phyloP scores from a whole-genome alignment of 92 coral and sea anemone genomes.

The Anthopleura xanthogrammica region DNA sequence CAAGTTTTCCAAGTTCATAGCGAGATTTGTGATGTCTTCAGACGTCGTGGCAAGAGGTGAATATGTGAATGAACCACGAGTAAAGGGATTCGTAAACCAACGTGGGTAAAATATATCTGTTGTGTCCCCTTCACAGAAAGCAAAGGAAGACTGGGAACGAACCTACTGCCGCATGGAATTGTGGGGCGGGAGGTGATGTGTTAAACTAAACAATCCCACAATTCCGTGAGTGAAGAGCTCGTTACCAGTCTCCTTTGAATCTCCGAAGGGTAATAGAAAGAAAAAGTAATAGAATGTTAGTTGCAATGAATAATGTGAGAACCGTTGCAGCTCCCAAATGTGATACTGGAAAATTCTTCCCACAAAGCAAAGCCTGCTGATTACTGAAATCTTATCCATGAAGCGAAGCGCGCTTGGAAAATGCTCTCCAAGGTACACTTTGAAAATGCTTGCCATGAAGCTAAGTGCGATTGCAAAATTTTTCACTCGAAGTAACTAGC shows the following conservation, averaged over 20 bases:
- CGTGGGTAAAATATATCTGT: background rate
- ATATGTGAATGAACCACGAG: background rate
- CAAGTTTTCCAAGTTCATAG: background rate
- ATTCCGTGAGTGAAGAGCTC: background rate
- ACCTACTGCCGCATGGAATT: background rate
- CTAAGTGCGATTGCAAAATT: too few relatives aligned
- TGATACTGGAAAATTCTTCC: too few relatives aligned
- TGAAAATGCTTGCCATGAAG: too few relatives aligned
- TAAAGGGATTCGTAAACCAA: background rate
- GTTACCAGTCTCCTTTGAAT: background rate
- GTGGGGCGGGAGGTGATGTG: background rate
- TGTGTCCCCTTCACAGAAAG: background rate
- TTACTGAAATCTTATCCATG: too few relatives aligned
- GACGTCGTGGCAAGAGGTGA: background rate
- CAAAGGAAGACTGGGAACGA: background rate
- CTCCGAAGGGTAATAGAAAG: background rate
- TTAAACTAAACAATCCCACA: too few relatives aligned
- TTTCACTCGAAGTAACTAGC: too few relatives aligned
- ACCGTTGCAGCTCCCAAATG: too few relatives aligned
- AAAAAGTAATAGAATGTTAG: background rate
- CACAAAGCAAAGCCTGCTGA: too few relatives aligned
- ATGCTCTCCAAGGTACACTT: too few relatives aligned
- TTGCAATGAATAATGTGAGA: background rate
- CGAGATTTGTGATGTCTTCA: background rate
- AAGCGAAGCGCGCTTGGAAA: too few relatives aligned